phyloP scores from a whole-genome alignment of 1,140 invertebrate genomes.

The Drosophila mauritiana region DNA sequence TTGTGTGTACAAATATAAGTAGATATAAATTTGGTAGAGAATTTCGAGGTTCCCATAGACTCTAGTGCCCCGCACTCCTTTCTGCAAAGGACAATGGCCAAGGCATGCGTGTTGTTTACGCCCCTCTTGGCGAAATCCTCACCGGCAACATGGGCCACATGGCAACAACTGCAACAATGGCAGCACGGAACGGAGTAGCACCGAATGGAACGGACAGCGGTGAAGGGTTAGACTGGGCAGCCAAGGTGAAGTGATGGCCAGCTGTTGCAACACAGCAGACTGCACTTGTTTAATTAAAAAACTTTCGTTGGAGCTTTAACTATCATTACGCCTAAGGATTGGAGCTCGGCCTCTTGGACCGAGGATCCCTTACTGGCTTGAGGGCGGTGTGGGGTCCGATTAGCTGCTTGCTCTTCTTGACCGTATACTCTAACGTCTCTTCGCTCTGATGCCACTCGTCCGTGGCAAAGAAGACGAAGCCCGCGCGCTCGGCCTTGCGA shows the following conservation, averaged over 20 bases:
- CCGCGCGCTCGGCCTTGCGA: constrained; percentile 35
- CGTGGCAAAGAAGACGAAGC: constrained; percentile 60
- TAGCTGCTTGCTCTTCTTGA: constrained; percentile 6
- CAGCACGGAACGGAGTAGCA: constrained; percentile 25
- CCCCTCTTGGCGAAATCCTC: constrained; percentile 13
- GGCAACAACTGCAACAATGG: constrained; percentile 2
- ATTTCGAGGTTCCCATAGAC: neutral
- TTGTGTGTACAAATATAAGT: neutral
- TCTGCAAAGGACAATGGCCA: constrained; percentile 52
- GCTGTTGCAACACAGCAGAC: constrained; percentile 16
- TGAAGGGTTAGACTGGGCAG: constrained; percentile 1
- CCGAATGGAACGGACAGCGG: constrained; percentile 2
- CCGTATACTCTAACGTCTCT: constrained; percentile 14
- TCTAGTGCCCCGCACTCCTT: neutral
- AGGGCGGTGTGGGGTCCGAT: constrained; percentile 26
- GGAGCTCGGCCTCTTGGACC: neutral
- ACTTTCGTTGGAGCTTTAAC: constrained; percentile 53
- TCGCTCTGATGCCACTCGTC: constrained; percentile 51
- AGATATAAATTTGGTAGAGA: neutral
- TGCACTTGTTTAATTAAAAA: constrained; percentile 73
- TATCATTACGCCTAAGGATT: constrained; percentile 13
- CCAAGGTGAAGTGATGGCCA: constrained; percentile 32
- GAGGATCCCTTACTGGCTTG: constrained; percentile 14
- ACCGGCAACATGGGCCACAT: constrained; percentile 1
- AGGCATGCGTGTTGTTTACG: constrained; percentile 67